These are phyloP conservation scores for Melanophora roralis DNA, from an alignment of 2,888 invertebrate species.

Conservation along the genomic window DNA sequence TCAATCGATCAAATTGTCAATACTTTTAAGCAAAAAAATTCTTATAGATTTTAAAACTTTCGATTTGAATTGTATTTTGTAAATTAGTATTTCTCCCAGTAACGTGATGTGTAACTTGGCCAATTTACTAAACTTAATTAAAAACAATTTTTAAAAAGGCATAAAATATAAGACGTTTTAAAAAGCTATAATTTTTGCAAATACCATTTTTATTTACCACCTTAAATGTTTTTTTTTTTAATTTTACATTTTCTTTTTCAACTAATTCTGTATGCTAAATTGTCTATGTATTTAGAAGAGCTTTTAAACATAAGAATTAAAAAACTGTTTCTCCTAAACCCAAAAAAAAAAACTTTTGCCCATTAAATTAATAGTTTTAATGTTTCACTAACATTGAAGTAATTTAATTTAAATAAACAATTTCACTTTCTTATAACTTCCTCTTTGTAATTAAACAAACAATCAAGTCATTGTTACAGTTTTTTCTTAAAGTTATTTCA, in stretches of 20 bases:
- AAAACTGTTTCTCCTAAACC: background rate
- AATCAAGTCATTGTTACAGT: background rate
- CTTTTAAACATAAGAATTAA: background rate
- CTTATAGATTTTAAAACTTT: too few relatives aligned
- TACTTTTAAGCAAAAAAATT: too few relatives aligned
- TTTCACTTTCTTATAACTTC: conserved; percentile 23
- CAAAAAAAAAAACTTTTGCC: background rate
- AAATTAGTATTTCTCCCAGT: too few relatives aligned
- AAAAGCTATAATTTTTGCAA: too few relatives aligned
- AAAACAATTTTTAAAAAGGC: too few relatives aligned
- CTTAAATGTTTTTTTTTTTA: too few relatives aligned
- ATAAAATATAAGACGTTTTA: too few relatives aligned
- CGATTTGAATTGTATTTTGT: too few relatives aligned
- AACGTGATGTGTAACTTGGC: too few relatives aligned
- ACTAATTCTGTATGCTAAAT: conserved; percentile 1
- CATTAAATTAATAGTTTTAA: background rate
- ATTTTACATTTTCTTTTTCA: background rate
- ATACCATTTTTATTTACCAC: too few relatives aligned
- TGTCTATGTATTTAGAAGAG: background rate
- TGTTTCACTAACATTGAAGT: background rate
- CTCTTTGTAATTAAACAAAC: background rate
- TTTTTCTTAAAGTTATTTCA: background rate
- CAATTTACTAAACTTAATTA: too few relatives aligned
- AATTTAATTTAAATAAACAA: conserved; percentile 7
- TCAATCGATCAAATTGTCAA: too few relatives aligned